phyloP scores from a whole-genome alignment of 2,888 invertebrate genomes.

The Drosophila lutescens region DNA sequence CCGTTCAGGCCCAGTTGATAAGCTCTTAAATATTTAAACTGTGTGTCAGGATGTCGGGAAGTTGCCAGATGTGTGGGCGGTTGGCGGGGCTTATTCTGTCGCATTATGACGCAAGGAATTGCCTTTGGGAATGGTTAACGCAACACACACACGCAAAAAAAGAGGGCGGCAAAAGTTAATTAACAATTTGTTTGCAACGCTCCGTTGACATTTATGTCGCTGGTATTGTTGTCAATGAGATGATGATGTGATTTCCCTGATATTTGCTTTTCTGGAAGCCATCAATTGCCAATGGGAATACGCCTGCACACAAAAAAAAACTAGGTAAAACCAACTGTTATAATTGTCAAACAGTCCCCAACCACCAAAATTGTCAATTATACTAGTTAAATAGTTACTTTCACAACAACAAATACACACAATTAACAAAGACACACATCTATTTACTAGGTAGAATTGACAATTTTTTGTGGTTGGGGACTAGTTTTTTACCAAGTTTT shows the following conservation, averaged over 20 bases:
- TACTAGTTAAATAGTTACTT: no score
- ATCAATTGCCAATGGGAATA: slow-evolving; percentile 19
- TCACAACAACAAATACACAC: no score
- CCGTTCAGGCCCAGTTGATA: slow-evolving; percentile 39
- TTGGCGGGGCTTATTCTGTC: slow-evolving; percentile 36
- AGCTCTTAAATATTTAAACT: slow-evolving; percentile 55
- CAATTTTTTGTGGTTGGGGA: no score
- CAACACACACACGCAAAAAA: neutral
- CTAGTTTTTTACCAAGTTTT: no score
- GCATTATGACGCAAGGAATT: slow-evolving; percentile 49
- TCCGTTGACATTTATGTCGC: slow-evolving; percentile 37
- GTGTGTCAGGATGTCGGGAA: slow-evolving; percentile 34
- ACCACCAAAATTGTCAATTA: no score
- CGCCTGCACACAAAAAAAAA: no score
- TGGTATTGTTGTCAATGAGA: slow-evolving; percentile 32
- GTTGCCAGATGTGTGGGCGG: slow-evolving; percentile 38
- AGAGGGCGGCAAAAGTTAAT: slow-evolving; percentile 37
- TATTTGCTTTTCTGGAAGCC: slow-evolving; percentile 16
- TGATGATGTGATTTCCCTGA: slow-evolving; percentile 34
- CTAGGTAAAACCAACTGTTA: no score
- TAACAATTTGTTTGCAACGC: slow-evolving; percentile 33
- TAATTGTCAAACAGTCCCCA: no score
- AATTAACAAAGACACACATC: no score
- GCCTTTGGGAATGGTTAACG: slow-evolving; percentile 35
- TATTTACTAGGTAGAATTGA: no score